These are phyloP conservation scores for Helogale parvula DNA, from an alignment of 2,113 vertebrate species.

Conservation along the genomic window DNA sequence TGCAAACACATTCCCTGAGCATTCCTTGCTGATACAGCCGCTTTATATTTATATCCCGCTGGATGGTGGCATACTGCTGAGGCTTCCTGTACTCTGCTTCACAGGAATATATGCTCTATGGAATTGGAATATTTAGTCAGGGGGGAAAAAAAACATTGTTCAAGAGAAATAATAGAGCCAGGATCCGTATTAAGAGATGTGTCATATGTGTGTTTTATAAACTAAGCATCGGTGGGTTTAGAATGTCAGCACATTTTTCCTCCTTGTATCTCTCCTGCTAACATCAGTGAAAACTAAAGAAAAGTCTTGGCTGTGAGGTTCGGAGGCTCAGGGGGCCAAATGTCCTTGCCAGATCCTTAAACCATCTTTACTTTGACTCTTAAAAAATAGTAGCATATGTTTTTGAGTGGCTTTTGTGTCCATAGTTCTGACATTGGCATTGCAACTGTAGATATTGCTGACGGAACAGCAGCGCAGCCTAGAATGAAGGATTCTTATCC, in stretches of 20 bases:
- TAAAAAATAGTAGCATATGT: slow-evolving; percentile 49
- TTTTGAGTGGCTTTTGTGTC: slow-evolving; percentile 42
- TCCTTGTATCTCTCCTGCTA: slow-evolving; percentile 65
- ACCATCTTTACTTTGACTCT: slow-evolving; percentile 67
- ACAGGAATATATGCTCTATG: not conserved
- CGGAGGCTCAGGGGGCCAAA: slow-evolving; percentile 62
- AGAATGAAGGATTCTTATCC: not conserved
- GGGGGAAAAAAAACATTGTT: not conserved
- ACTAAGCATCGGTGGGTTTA: slow-evolving; percentile 48
- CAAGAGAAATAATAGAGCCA: slow-evolving; percentile 45
- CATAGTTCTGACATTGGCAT: not conserved
- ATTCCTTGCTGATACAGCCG: slow-evolving; percentile 28
- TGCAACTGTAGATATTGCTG: not conserved
- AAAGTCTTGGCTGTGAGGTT: slow-evolving; percentile 63
- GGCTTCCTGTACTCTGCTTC: slow-evolving; percentile 32
- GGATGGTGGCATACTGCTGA: slow-evolving; percentile 36
- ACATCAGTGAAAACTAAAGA: slow-evolving; percentile 66
- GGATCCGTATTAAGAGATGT: slow-evolving; percentile 55
- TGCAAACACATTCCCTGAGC: slow-evolving; percentile 10
- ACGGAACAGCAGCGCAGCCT: not conserved
- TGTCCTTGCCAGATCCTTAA: slow-evolving; percentile 63
- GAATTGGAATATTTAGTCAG: slow-evolving; percentile 26
- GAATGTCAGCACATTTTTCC: slow-evolving; percentile 48
- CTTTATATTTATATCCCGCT: slow-evolving; percentile 62
- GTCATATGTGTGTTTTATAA: slow-evolving; percentile 65